Percentiles rank a stretch among this genome's conserved stretches.
Evolutionary conservation across 2,113 vertebrate species (phyloP).

Genomic region (Phalacrocorax brasilianus): DNA sequence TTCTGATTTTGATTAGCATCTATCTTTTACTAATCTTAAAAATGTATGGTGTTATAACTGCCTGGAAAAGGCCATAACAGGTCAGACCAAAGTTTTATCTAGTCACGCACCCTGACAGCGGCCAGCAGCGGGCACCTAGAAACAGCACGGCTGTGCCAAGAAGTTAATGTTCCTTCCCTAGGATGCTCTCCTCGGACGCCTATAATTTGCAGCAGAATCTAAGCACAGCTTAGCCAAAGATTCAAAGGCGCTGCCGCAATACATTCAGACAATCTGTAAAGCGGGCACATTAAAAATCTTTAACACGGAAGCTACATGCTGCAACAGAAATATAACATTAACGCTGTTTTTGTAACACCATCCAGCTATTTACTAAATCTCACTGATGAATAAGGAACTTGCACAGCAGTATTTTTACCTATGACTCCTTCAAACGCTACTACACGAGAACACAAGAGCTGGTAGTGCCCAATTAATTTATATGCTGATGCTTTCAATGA

Average conservation of each 20-base stretch:
- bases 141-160: neutral
- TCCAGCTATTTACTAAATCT: neutral
- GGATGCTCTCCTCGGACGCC: neutral
- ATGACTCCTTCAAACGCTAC: fast-evolving
- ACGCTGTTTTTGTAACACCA: neutral
- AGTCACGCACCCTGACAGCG: neutral
- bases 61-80: neutral
- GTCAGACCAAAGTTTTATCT: neutral
- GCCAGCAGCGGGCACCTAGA: neutral
- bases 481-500: neutral
- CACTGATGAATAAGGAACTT: neutral
- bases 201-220: neutral
- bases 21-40: neutral
- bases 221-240: neutral
- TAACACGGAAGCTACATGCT: neutral
- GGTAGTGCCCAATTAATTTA: neutral
- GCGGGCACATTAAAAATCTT: neutral
- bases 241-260: neutral
- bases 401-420: neutral
- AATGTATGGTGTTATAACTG: neutral
- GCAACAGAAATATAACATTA: neutral
- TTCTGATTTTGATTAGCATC: neutral
- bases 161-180: neutral
- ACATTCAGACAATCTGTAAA: neutral
- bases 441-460: neutral